Conservation (phyloP, 2,888 invertebrate species). For the Drosophila gaucha region DNA sequence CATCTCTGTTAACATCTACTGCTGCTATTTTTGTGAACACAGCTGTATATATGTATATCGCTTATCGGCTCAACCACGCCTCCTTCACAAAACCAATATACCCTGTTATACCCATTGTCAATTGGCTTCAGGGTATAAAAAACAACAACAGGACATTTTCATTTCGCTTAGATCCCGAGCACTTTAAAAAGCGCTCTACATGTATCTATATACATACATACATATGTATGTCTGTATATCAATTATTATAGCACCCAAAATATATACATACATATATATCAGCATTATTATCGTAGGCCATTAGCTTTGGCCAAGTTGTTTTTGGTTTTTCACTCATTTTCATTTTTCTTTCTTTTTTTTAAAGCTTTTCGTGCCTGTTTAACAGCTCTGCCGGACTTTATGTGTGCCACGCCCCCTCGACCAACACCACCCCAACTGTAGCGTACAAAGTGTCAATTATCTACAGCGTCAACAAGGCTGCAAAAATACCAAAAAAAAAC, state of each 20-base stretch:
- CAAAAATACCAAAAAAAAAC: slow-evolving; percentile 8
- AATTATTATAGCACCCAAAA: slow-evolving; percentile 14
- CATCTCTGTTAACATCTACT: too few species aligned
- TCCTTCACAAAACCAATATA: neutral
- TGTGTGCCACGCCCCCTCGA: slow-evolving; percentile 5
- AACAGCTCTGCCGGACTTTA: slow-evolving; percentile 18
- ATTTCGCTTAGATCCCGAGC: slow-evolving; percentile 23
- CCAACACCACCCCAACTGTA: neutral
- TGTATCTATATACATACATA: neutral
- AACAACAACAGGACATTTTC: neutral
- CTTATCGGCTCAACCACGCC: too few species aligned
- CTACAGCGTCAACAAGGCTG: slow-evolving; percentile 35
- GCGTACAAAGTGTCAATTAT: slow-evolving; percentile 50
- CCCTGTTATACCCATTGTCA: neutral
- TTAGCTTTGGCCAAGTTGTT: slow-evolving; percentile 31
- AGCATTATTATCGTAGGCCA: slow-evolving; percentile 24
- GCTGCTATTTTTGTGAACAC: too few species aligned
- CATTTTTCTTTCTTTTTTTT: neutral
- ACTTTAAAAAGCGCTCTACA: slow-evolving; percentile 2
- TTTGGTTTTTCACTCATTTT: neutral
- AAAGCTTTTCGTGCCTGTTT: slow-evolving; percentile 20
- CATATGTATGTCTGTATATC: slow-evolving; percentile 3
- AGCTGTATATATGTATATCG: too few species aligned
- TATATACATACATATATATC: neutral
- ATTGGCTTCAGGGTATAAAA: neutral